Conservation (phyloP, 2,888 invertebrate genomes). For the Eristalis intricaria region DNA sequence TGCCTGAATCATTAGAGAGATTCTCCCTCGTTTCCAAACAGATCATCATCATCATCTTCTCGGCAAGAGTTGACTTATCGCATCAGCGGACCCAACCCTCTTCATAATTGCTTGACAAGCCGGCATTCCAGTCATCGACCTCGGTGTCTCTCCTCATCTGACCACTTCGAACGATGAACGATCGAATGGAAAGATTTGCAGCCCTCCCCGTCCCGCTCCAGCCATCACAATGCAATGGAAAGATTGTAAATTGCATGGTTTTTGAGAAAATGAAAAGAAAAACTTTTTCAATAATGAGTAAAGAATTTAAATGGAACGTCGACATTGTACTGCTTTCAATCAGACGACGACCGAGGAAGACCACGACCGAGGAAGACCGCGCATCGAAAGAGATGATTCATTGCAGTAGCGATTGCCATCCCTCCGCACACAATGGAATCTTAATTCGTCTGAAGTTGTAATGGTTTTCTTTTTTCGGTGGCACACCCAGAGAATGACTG, state of each 20-base stretch:
- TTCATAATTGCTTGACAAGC: slow-evolving; percentile 49
- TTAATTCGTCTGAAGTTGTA: slow-evolving; percentile 17
- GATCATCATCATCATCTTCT: not conserved
- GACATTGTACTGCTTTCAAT: not conserved
- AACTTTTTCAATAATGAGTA: slow-evolving; percentile 7
- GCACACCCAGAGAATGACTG: slow-evolving; percentile 30
- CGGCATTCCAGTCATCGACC: slow-evolving; percentile 6
- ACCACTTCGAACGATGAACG: not conserved
- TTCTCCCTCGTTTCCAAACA: not conserved
- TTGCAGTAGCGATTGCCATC: not conserved
- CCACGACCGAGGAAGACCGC: too few species aligned
- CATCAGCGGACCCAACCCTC: slow-evolving; percentile 30
- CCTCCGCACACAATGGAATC: slow-evolving; percentile 26
- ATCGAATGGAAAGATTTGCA: not conserved
- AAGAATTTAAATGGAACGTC: slow-evolving; percentile 1
- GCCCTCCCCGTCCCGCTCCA: not conserved
- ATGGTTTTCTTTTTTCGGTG: not conserved
- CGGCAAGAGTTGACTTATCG: slow-evolving; percentile 24
- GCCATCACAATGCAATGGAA: not conserved
- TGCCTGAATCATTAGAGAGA: slow-evolving; percentile 49
- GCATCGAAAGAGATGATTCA: slow-evolving; percentile 51
- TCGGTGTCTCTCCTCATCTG: not conserved
- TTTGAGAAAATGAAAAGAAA: not conserved
- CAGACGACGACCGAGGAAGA: too few species aligned
- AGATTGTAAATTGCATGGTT: not conserved